Evolutionary conservation across 2,888 invertebrate species (phyloP).

Genomic region (Oligia latruncula): DNA sequence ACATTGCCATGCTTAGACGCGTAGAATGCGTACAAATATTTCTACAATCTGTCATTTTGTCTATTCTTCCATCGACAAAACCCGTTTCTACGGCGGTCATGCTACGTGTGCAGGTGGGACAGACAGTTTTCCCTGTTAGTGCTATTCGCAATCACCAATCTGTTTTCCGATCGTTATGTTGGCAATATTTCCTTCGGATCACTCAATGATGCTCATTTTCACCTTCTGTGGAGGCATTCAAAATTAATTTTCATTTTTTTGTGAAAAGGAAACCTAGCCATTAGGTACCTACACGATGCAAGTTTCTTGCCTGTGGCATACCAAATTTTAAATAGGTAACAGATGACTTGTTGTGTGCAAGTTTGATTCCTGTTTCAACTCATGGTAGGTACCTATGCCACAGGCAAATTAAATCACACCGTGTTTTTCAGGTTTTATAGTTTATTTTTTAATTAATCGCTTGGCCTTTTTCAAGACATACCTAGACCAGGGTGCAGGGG

Average conservation of each 20-base stretch:
- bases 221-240: background rate
- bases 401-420: background rate
- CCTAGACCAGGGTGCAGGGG: no score
- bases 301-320: background rate
- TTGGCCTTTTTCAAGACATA: background rate
- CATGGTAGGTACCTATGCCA: background rate
- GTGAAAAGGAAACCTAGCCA: no score
- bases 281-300: no score
- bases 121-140: background rate
- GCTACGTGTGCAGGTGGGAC: no score
- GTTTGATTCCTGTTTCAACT: background rate
- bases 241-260: no score
- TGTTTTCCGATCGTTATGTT: background rate
- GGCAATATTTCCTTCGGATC: background rate
- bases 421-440: no score
- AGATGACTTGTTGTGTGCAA: background rate
- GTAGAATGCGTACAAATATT: no score
- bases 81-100: no score
- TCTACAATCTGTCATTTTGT: no score
- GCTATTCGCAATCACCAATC: background rate
- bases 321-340: background rate
- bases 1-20: no score
- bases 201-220: background rate
- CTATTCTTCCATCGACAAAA: no score
- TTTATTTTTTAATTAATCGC: background rate